Percentiles rank a stretch among this genome's conserved stretches.
phyloP scores from a whole-genome alignment of 2,888 invertebrate genomes.

The Drosophila mayaguana region DNA sequence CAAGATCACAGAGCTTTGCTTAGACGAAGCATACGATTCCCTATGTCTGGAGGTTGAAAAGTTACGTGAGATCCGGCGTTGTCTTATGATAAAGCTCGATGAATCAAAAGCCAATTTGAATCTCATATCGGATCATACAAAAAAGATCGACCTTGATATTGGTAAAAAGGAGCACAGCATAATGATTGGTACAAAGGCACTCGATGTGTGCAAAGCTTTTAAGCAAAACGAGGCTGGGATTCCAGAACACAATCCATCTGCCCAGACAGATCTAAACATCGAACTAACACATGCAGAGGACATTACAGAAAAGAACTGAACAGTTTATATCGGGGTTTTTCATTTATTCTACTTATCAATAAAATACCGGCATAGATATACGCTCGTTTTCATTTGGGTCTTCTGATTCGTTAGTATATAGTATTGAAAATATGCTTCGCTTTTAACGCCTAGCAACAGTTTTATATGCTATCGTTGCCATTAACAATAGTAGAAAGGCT shows the following conservation, averaged over 20 bases:
- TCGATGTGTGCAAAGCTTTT: constrained; percentile 75
- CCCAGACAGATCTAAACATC: constrained; percentile 37
- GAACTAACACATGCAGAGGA: constrained; percentile 3
- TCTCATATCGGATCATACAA: constrained; percentile 89
- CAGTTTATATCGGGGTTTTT: background rate
- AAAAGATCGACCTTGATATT: constrained; percentile 89
- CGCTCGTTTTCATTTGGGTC: background rate
- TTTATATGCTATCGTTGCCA: constrained; percentile 1
- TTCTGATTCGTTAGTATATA: background rate
- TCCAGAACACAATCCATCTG: constrained; percentile 21
- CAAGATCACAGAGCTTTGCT: constrained; percentile 90
- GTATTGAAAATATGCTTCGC: background rate
- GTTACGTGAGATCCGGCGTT: constrained; percentile 88
- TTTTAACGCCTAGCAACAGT: constrained; percentile 13
- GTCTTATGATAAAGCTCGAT: constrained; percentile 89
- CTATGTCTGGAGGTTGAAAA: constrained; percentile 90
- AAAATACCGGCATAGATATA: background rate
- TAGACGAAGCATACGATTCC: constrained; percentile 90
- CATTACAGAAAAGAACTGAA: background rate
- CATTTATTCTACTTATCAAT: background rate
- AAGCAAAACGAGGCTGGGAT: background rate
- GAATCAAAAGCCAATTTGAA: constrained; percentile 90
- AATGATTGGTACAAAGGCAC: constrained; percentile 90
- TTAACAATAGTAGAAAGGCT: background rate
- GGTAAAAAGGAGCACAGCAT: constrained; percentile 91